Base-by-base conservation (phyloP, 1,140 invertebrate species). In the Plutomurus gul region DNA sequence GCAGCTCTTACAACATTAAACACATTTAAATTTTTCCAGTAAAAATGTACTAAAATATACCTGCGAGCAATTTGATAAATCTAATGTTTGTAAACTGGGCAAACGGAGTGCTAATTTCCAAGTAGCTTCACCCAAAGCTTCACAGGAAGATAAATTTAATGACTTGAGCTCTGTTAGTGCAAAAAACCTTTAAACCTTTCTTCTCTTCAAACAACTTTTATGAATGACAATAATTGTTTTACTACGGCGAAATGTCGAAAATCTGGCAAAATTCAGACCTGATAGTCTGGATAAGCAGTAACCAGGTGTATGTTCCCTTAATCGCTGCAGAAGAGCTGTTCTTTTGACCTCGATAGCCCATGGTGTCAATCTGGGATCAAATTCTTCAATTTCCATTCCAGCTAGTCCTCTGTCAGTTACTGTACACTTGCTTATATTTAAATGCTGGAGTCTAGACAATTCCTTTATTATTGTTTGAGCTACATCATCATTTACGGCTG, bases 331-430 rank as follows among this genome's bases (percentile, higher is more conserved):
- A 18, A 77, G n/a, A 37, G 36, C 40, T 16, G 43, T 25, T 37
- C 76, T 65, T 65, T 25, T 60, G 18, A 16, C 37, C n/a, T 30
- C 25, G 1, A 46, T 37, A 33, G 25, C 33, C 1, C 40, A 22
- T 11, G 60, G 25, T 3, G 39, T 3, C 25, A 72, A 20, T 20
- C 76, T 25, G 18, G 60, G n/a, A 37, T 77, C 76, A 49, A 72
- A 49, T 27, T 72, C 76, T 20, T 77, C 77, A 27, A 75, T 37
- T 43, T 78, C 77, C 40, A 51, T 60, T 22, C 77, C 77, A n/a
- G 77, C 72, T 30, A 75, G 27, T 1, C 77, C 77, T 30, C 49
- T 46, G 30, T 78, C 77, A 11, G 77, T 74, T 36, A 78, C 47
- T 60, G 20, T 51, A n/a, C 30, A 56, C 20, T 78, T 46, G 11